phyloP scores from a whole-genome alignment of 2,797 vertebrate species.

The Morelia viridis region DNA sequence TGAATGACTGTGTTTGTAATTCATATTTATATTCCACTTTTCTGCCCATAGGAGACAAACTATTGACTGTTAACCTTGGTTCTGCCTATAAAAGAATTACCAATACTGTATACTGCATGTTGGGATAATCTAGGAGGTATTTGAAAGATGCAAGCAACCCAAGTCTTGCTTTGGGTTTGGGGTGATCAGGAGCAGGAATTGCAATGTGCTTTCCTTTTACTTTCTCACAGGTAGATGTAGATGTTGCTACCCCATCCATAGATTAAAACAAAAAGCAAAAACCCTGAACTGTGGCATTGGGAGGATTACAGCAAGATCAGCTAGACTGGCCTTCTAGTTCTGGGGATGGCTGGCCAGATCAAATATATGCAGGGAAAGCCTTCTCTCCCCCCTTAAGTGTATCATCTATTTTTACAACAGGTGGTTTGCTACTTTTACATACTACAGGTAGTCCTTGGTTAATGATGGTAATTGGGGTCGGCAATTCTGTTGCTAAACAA shows the following conservation, averaged over 20 bases:
- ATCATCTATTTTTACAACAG: not conserved
- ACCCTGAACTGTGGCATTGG: not conserved
- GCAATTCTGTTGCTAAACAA: no score
- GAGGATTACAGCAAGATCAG: not conserved
- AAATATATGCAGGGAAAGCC: not conserved
- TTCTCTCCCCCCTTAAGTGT: not conserved
- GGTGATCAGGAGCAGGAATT: not conserved
- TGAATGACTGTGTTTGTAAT: conserved; percentile 18
- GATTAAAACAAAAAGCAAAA: not conserved
- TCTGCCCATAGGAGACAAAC: not conserved
- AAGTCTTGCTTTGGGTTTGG: not conserved
- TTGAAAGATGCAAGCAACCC: not conserved
- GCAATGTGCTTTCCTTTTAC: not conserved
- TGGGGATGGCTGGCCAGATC: not conserved
- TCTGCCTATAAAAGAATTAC: conserved; percentile 10
- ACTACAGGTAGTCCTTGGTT: not conserved
- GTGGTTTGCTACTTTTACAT: not conserved
- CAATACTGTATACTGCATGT: not conserved
- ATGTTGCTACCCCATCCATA: not conserved
- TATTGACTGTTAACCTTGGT: not conserved
- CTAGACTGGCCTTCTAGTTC: no score
- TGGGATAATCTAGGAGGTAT: not conserved
- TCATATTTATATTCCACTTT: not conserved
- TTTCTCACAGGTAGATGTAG: not conserved
- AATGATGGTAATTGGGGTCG: no score